Base-by-base conservation (phyloP, 2,888 invertebrate species). In the Drosophila melanosoma region DNA sequence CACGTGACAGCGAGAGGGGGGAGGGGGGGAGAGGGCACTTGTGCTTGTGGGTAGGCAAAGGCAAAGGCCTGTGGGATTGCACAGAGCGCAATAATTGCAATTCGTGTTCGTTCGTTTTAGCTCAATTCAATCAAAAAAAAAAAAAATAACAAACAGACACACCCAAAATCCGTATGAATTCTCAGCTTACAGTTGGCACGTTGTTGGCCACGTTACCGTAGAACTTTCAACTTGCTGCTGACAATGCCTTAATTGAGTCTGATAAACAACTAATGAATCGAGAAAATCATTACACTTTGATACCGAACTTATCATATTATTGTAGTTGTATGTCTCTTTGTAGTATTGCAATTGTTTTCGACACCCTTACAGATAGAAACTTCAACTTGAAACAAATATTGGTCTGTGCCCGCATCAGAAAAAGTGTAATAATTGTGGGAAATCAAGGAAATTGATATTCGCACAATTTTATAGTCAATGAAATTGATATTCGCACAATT, bases 151-250 rank as follows among this genome's bases (percentile, higher is more conserved):
- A 65, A 20, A 4, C 42, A 38, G 29, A 51, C 52, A 65, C 51
- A 58, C 35, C 33, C 48, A 48, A 33, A 59, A 59, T 32, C 36
- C 15, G 51, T 8, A n/a, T 54, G 42, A 42, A 20, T 29, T 52
- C 63, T 35, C 33, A 17, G 26, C 38, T 57, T 62, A 66, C 61
- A 61, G 38, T 35, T 2, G 11, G 62, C 74, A 74, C 74, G 74
- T 73, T 74, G 74, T 36, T 12, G 11, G 20, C 15, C 73, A 67
- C 67, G 73, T 32, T 57, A 60, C 58, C 36, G 29, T 49, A 40
- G 29, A 60, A 45, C 33, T 17, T 32, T n/a, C 35, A 38, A 1
- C 52, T 63, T 20, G 40, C 51, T 53, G 59, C 59, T 68, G 63
- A 60, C 56, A n/a, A 26, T 11, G 48, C 73, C 51, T 48, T 70